Conservation (phyloP, 1,140 invertebrate genomes). For the Heliconius nattereri region DNA sequence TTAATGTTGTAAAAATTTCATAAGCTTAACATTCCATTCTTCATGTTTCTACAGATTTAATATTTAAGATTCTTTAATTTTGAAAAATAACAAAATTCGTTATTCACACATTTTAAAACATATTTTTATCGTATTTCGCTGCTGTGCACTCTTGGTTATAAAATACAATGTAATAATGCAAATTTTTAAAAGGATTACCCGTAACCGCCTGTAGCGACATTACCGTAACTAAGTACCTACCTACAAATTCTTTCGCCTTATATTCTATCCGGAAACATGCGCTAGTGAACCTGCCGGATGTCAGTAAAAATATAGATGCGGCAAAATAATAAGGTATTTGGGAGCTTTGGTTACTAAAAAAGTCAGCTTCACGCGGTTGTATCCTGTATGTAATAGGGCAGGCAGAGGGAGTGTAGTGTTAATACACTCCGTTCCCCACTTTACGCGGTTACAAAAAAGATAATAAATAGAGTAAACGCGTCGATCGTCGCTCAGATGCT, state of each 20-base stretch:
- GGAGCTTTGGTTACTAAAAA: background rate
- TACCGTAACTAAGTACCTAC: conserved; percentile 1
- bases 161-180: conserved; percentile 8
- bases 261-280: background rate
- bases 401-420: no score
- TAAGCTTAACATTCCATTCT: no score
- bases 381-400: no score
- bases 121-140: background rate
- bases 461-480: conserved; percentile 15
- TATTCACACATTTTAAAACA: background rate
- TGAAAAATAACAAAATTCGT: background rate
- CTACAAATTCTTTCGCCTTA: conserved; percentile 1
- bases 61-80: background rate
- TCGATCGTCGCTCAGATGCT: conserved; percentile 36
- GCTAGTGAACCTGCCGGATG: background rate
- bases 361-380: no score
- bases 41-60: background rate
- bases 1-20: background rate
- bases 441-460: background rate
- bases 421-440: no score
- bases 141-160: conserved; percentile 1
- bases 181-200: conserved; percentile 1
- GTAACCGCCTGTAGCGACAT: background rate
- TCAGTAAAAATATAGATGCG: background rate
- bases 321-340: background rate